Base-by-base conservation (phyloP, 2,797 vertebrate species). In the Sebastes trivittatus region DNA sequence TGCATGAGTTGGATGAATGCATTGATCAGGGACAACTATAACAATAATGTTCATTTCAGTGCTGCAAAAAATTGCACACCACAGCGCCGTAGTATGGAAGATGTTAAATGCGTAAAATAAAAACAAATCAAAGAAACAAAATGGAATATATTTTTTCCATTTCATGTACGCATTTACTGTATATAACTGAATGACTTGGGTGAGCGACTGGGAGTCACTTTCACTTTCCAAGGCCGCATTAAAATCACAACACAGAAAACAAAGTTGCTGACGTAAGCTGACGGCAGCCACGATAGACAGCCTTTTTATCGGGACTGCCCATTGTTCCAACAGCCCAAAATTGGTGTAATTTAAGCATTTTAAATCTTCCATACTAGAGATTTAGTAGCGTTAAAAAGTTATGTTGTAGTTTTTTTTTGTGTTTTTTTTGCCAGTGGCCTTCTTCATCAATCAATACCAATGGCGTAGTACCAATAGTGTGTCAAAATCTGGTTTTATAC, bases 241-340 rank as follows among this genome's bases (percentile, higher is more conserved):
- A 46, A 46, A 46, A 18, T 46, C 42, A 46, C 42, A 46, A 46
- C 42, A 46, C 42, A 20, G 42, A 46, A 46, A 46, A 42, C 38
- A 42, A 42, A 16, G 1, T 14, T 42, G 14, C 38, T 42, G 38
- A 42, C 38, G 0, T 14, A 42, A 42, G 14, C 38, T 42, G 38
- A 42, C 5, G 38, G 38, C 38, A 42, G 38, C 38, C 0, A 0
- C 0, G 38, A 42, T 42, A 16, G 14, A 3, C 38, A 42, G 14
- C 38, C 14, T 42, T 42, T 42, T 0, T 16, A 42, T 42, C 0
- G 1, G 38, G 38, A 42, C 38, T 42, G 38, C 38, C 38, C 38
- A 0, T 42, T 42, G 38, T 42, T 42, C 38, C 34, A 1, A 36
- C 34, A 42, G 14, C 38, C 14, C 38, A 16, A 36, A 16, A 16